phyloP scores from a whole-genome alignment of 2,888 invertebrate genomes.

The Euspilapteryx auroguttella region DNA sequence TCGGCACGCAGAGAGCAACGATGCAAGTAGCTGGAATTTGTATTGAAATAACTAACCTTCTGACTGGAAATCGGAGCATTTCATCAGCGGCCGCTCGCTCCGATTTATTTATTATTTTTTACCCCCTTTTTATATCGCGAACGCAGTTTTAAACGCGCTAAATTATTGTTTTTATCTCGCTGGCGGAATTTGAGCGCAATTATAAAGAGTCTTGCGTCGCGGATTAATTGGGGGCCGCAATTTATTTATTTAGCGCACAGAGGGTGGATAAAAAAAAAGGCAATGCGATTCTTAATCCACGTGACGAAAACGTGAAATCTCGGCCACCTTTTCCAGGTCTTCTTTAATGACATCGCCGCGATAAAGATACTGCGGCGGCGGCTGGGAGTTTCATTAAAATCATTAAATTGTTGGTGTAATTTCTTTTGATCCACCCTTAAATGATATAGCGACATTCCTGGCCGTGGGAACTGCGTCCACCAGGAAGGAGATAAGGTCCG shows the following conservation, averaged over 20 bases:
- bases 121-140: too few species aligned
- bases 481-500: constrained; percentile 15
- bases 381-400: constrained; percentile 19
- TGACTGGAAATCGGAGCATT: constrained; percentile 53
- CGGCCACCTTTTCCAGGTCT: constrained; percentile 1
- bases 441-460: constrained; percentile 15
- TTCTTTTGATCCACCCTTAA: constrained; percentile 6
- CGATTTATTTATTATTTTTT: constrained; percentile 53
- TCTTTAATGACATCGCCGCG: background rate
- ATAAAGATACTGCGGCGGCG: constrained; percentile 8
- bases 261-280: background rate
- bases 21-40: constrained; percentile 56
- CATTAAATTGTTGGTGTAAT: constrained; percentile 13
- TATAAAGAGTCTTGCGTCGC: constrained; percentile 45
- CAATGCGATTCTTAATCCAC: background rate
- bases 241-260: constrained; percentile 5
- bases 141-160: constrained; percentile 37
- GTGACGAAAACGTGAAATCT: constrained; percentile 1
- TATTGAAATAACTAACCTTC: constrained; percentile 51
- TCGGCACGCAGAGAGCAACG: constrained; percentile 46
- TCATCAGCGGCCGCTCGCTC: constrained; percentile 34
- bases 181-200: constrained; percentile 54
- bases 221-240: constrained; percentile 41
- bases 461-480: constrained; percentile 30
- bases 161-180: constrained; percentile 60